These are phyloP conservation scores for Papilio glaucus DNA, from an alignment of 1,140 invertebrate species.

Conservation along the genomic window DNA sequence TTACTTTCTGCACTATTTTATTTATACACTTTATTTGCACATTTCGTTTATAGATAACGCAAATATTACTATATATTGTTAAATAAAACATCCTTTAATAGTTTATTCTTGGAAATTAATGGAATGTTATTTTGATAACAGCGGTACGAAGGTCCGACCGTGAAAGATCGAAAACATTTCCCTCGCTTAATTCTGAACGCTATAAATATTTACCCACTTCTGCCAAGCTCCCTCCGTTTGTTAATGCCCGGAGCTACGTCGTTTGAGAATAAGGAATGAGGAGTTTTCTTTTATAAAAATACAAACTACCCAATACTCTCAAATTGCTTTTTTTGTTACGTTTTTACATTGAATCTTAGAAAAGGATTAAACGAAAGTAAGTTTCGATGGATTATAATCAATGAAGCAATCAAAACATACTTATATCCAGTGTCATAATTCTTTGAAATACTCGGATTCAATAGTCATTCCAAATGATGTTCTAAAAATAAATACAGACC, in stretches of 20 bases:
- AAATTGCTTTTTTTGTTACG: constrained; percentile 6
- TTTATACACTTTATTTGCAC: no score
- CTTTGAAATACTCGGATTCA: no score
- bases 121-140: not conserved
- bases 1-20: no score
- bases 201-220: constrained; percentile 38
- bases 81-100: not conserved
- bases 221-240: constrained; percentile 26
- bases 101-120: not conserved
- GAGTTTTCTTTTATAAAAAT: constrained; percentile 30
- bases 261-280: constrained; percentile 8
- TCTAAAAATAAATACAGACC: no score
- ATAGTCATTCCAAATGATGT: no score
- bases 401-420: constrained; percentile 5
- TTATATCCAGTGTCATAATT: constrained; percentile 6
- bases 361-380: not conserved
- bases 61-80: no score
- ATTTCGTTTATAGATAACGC: no score
- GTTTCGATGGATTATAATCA: constrained; percentile 6
- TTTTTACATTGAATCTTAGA: not conserved
- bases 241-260: constrained; percentile 8
- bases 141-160: not conserved
- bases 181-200: constrained; percentile 30
- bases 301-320: constrained; percentile 19
- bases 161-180: constrained; percentile 34